Percentiles rank a stretch among this genome's conserved stretches.
phyloP scores from a whole-genome alignment of 2,888 invertebrate genomes.

The Gandaritis pyraliata region DNA sequence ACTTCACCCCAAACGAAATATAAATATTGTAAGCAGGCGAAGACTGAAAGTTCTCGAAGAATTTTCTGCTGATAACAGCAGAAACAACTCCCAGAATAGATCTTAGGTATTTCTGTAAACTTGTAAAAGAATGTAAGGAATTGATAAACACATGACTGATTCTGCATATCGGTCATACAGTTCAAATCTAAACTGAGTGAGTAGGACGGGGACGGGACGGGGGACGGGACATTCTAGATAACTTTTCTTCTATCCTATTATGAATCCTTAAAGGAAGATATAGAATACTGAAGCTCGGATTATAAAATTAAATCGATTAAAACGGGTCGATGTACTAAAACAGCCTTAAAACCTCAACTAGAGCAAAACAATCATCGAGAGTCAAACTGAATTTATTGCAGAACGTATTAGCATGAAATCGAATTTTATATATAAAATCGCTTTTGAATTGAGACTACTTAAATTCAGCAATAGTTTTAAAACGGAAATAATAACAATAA shows the following conservation, averaged over 20 bases:
- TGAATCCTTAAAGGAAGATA: slow-evolving; percentile 1
- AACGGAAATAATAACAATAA: background rate
- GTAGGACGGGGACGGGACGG: too few species aligned
- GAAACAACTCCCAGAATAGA: too few species aligned
- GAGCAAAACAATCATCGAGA: slow-evolving; percentile 52
- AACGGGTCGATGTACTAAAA: slow-evolving; percentile 55
- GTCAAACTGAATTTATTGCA: slow-evolving; percentile 40
- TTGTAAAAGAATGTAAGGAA: too few species aligned
- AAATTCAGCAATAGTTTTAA: slow-evolving; percentile 1
- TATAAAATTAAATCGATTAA: slow-evolving; percentile 56
- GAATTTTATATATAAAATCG: slow-evolving; percentile 16
- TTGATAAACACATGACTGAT: background rate
- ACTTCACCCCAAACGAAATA: slow-evolving; percentile 2
- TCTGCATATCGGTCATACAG: background rate
- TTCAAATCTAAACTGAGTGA: background rate
- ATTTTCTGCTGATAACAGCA: too few species aligned
- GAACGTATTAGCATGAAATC: slow-evolving; percentile 14
- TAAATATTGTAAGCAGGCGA: background rate
- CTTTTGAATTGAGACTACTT: background rate
- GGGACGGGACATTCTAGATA: background rate
- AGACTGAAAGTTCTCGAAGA: background rate
- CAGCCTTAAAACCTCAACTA: slow-evolving; percentile 56
- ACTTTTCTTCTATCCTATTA: background rate
- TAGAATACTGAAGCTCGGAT: background rate
- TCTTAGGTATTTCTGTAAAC: too few species aligned